Conservation (phyloP, 1,140 invertebrate species). For the Papilio aristodemus region DNA sequence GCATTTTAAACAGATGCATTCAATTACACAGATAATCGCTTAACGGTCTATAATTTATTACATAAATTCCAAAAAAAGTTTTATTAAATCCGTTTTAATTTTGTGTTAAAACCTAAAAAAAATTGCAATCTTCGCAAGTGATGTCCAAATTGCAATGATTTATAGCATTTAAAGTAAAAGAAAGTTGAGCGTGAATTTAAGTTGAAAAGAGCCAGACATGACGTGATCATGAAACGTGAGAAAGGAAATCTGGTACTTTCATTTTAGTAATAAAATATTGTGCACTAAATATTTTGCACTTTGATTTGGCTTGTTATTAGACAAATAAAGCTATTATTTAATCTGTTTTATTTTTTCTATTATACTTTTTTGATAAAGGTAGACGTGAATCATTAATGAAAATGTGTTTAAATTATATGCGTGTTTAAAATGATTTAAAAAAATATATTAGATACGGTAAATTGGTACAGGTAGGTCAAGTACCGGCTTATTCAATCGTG, state of each 20-base stretch:
- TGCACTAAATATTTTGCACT: slow-evolving; percentile 14
- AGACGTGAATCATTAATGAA: no score
- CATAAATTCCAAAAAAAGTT: neutral
- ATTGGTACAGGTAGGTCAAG: no score
- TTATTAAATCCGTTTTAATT: no score
- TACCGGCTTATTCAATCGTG: no score
- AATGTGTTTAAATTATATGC: no score
- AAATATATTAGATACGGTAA: no score
- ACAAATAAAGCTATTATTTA: neutral
- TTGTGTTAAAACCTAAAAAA: no score
- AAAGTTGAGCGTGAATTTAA: neutral
- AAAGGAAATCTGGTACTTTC: slow-evolving; percentile 27
- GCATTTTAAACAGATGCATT: neutral
- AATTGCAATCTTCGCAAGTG: neutral
- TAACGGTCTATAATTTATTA: neutral
- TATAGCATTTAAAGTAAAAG: neutral
- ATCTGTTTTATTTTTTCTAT: no score
- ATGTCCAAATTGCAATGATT: neutral
- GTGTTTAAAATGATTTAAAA: no score
- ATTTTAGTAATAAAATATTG: slow-evolving; percentile 12
- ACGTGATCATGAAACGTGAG: slow-evolving; percentile 30
- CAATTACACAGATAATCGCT: slow-evolving; percentile 1
- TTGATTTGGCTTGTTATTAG: slow-evolving; percentile 4
- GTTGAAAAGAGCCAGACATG: neutral
- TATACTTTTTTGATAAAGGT: no score